Evolutionary conservation across 2,113 vertebrate genomes (phyloP), one percentile per base, ranked within the genome.

Genomic region (Notarius quadriscutis): DNA sequence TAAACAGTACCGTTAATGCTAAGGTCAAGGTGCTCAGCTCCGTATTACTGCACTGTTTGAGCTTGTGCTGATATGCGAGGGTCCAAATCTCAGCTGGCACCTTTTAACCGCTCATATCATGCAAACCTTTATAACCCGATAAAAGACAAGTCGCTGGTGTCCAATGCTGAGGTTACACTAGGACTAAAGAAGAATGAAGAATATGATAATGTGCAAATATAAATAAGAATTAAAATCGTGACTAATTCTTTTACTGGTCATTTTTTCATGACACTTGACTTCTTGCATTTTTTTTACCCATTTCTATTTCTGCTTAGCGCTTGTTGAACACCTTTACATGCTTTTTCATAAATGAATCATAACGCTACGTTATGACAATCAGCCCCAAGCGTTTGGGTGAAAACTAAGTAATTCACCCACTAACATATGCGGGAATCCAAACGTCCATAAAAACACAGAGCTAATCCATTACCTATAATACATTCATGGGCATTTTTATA

Each of bases 401-500:
- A 90, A 89, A 87, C 75, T 80, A 75, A 84, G 88, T 88, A 90
- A 87, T 88, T 86, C 83, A 77, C 62, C 58, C 69, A 71, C 82
- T 89, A 88, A 89, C 86, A 82, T 89, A 88, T 85, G 79, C 87
- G 80, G 83, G 81, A 90, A 91, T 90, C 77, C 85, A 90, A 90
- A 86, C 50, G 87, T 87, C 90, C 86, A 86, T 90, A 89, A 89
- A 90, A 91, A 89, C 74, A 79, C 62, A 81, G 41, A 58, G 71
- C 78, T 87, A 91, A 88, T 86, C 82, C 62, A 91, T 90, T 80
- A 87, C 84, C 87, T 86, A 86, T 86, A 88, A 91, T 89, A 79
- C 84, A 90, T 92, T 88, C 84, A 92, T 88, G 84, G 89, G 81
- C 86, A 86, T 90, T 89, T 90, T 91, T 91, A 89, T 91, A 88